phyloP scores from a whole-genome alignment of 1,140 invertebrate species.

The Heliconius eleuchia region DNA sequence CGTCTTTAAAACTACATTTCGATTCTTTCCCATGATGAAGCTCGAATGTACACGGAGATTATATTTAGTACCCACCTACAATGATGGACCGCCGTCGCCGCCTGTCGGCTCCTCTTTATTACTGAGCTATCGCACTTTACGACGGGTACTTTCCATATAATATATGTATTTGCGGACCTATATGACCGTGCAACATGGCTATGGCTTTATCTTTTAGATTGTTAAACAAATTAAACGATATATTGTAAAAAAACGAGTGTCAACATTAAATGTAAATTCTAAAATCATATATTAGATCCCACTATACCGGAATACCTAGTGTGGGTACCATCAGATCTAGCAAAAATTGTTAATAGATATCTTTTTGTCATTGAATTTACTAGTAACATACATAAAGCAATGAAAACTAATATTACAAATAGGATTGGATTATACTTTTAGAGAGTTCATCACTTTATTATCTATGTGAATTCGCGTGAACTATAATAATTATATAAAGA shows the following conservation, averaged over 20 bases:
- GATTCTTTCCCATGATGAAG: conserved; percentile 33
- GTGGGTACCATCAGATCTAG: too few species aligned
- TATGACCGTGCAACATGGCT: not conserved
- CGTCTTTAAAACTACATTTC: conserved; percentile 23
- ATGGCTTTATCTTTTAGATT: not conserved
- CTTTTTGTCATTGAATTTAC: not conserved
- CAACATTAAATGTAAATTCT: too few species aligned
- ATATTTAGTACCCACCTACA: conserved; percentile 37
- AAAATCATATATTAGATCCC: too few species aligned
- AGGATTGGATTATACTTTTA: not conserved
- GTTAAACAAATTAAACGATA: not conserved
- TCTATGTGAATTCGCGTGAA: not conserved
- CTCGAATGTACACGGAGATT: conserved; percentile 18
- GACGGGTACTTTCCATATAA: conserved; percentile 3
- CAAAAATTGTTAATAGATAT: too few species aligned
- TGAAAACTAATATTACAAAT: not conserved
- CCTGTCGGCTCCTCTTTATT: conserved; percentile 13
- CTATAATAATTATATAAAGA: conserved; percentile 17
- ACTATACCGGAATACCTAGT: too few species aligned
- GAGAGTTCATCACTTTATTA: not conserved
- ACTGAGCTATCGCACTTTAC: not conserved
- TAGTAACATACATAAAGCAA: not conserved
- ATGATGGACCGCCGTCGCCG: conserved; percentile 35
- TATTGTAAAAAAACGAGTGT: not conserved
- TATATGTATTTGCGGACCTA: not conserved